These are phyloP conservation scores for Philotrypesis tridentata DNA, from an alignment of 1,140 invertebrate species.

Conservation along the genomic window DNA sequence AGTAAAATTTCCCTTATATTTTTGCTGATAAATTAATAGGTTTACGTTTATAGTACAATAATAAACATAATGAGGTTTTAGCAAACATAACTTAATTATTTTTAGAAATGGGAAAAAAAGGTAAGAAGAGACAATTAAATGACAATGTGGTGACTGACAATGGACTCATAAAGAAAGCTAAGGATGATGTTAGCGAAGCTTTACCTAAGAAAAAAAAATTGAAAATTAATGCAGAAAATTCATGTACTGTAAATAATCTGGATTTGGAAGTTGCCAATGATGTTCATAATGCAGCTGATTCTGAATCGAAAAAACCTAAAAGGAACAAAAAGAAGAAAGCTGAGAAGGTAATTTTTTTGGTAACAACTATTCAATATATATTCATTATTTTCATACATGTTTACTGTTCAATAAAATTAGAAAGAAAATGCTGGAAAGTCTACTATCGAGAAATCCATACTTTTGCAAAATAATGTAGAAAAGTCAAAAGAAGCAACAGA, in stretches of 20 bases:
- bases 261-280: not conserved
- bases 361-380: not conserved
- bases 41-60: no score
- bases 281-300: not conserved
- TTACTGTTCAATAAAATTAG: slow-evolving; percentile 1
- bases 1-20: not conserved
- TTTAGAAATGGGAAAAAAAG: slow-evolving; percentile 46
- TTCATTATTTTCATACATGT: not conserved
- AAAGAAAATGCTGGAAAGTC: not conserved
- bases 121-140: slow-evolving; percentile 49
- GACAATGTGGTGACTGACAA: not conserved
- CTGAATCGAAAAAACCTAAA: not conserved
- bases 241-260: not conserved
- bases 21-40: not conserved
- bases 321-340: slow-evolving; percentile 23
- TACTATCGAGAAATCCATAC: not conserved
- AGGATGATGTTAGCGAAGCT: not conserved
- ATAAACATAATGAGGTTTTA: not conserved
- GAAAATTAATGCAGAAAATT: not conserved
- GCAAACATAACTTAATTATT: not conserved
- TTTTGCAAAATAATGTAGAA: not conserved
- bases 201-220: slow-evolving; percentile 11
- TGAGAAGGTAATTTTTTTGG: slow-evolving; percentile 15
- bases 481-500: not conserved
- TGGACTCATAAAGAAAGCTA: not conserved